Evolutionary conservation across 2,113 vertebrate genomes (phyloP).

Genomic region (Phrynosoma blainvillii): DNA sequence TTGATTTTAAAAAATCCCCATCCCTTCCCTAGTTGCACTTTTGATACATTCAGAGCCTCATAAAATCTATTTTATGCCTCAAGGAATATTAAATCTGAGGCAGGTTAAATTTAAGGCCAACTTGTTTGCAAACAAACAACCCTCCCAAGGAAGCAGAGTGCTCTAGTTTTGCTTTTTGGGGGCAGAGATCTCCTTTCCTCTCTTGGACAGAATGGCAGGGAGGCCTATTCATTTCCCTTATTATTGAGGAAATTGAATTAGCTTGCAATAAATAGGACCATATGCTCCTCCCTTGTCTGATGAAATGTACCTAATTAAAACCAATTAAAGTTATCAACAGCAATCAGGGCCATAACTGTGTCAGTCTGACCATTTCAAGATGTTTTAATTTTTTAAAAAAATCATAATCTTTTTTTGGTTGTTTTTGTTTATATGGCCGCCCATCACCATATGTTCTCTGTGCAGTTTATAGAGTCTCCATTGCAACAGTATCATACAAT

Average conservation of each 20-base stretch:
- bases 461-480: too few species aligned
- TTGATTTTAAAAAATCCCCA: not conserved
- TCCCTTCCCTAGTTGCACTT: too few species aligned
- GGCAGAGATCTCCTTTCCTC: not conserved
- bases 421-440: too few species aligned
- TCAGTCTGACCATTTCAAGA: not conserved
- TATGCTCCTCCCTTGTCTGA: not conserved
- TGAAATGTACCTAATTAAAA: not conserved
- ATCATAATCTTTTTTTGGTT: not conserved
- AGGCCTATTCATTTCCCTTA: conserved; percentile 5
- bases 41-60: rapidly evolving
- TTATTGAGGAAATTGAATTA: conserved; percentile 14
- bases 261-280: conserved; percentile 7
- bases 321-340: not conserved
- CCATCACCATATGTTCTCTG: too few species aligned
- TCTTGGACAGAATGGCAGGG: not conserved
- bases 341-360: not conserved
- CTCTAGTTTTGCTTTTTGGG: not conserved
- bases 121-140: not conserved
- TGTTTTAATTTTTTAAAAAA: too few species aligned
- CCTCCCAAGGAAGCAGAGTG: not conserved
- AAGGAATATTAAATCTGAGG: not conserved
- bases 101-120: rapidly evolving
- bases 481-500: too few species aligned
- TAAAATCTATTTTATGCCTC: not conserved